phyloP scores from a whole-genome alignment of 2,113 vertebrate species.

The Oncorhynchus masou region DNA sequence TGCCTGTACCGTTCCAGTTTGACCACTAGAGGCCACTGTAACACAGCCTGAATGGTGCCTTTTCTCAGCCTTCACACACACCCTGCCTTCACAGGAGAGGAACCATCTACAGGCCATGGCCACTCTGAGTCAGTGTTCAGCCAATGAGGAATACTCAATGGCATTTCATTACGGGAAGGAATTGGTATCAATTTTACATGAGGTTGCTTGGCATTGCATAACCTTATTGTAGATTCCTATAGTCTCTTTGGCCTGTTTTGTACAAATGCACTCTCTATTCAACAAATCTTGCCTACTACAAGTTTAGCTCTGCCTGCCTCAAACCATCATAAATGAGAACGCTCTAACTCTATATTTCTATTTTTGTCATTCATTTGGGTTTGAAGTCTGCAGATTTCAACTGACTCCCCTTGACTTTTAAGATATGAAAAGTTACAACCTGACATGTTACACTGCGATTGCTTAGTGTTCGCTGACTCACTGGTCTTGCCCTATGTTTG shows the following conservation, averaged over 20 bases:
- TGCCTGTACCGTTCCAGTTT: conserved; percentile 16
- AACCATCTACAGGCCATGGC: not conserved
- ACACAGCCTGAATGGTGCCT: not conserved
- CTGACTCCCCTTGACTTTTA: too few relatives aligned
- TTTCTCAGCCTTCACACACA: not conserved
- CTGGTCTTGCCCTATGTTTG: not conserved
- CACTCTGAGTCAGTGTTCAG: not conserved
- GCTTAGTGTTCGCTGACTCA: not conserved
- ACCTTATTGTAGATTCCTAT: not conserved
- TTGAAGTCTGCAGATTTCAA: too few relatives aligned
- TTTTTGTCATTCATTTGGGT: not conserved
- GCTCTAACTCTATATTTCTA: conserved; percentile 20
- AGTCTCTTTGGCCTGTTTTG: not conserved
- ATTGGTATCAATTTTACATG: not conserved
- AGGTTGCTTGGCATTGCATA: not conserved
- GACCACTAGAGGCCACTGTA: conserved; percentile 63
- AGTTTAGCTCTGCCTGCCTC: too few relatives aligned
- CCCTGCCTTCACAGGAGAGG: not conserved
- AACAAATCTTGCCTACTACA: too few relatives aligned
- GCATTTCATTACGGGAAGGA: not conserved
- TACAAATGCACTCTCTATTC: too few relatives aligned
- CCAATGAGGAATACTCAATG: not conserved
- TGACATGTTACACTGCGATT: not conserved
- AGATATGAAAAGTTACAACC: not conserved
- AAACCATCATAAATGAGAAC: conserved; percentile 29